Evolutionary conservation across 2,797 vertebrate species (phyloP), one percentile per base, ranked within the genome.

Genomic region (Miichthys miiuy): DNA sequence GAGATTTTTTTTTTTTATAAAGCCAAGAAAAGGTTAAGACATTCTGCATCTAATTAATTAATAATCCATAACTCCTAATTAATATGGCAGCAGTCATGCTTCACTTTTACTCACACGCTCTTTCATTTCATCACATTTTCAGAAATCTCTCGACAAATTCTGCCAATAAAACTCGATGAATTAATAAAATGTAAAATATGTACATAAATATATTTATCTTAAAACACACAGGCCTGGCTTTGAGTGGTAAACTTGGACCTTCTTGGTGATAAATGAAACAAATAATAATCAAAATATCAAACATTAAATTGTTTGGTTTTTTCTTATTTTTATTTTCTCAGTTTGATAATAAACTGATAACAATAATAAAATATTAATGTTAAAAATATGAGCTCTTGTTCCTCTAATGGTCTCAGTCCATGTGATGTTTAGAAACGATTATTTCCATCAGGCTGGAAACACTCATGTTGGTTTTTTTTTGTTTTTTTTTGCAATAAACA

Each of bases 401-500:
- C 14, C 16, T 6, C 21, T 68, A 46, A 75, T 54, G 2, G 38
- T 23, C 46, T 42, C 27, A 30, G 51, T 75, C 48, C 55, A 46
- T 58, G 20, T 76, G 1, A 38, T 75, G 38, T 68, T 64, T 71
- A 64, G 13, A 55, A 34, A 47, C 14, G 20, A 56, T 72, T 50
- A 54, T 61, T 61, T 52, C 42, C 54, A 71, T 65, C 44, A 66
- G 13, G 42, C 51, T 65, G 50, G 2, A 57, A 54, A 52, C 51
- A 51, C 6, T 6, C 0, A 0, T 83, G 61, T 72, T 82, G 63
- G 68, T 70, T 70, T 75, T 25, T 25, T 14, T n/a, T 5, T 60
- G 0, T 34, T 72, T 44, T 18, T 5, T 1, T 57, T 64, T 38
- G 7, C 51, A 80, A 68, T 83, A 62, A 64, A 77, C 81, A 79